phyloP scores from a whole-genome alignment of 2,113 vertebrate species.

The Rhinogobius similis region DNA sequence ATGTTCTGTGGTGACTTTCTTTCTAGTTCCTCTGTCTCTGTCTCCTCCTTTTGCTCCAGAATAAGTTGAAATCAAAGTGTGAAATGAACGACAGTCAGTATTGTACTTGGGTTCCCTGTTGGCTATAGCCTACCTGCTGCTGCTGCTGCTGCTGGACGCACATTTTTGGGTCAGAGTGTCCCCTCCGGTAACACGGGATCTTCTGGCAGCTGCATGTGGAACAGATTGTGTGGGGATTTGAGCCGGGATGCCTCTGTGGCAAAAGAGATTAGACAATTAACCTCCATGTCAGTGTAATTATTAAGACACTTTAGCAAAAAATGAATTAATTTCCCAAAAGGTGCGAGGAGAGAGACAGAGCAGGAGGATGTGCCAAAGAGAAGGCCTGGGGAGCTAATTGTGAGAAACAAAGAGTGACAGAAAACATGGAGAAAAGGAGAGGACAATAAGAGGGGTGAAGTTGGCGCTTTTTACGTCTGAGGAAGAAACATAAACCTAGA shows the following conservation, averaged over 20 bases:
- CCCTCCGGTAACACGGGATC: slow-evolving; percentile 57
- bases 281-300: slow-evolving; percentile 66
- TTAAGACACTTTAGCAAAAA: slow-evolving; percentile 64
- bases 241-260: slow-evolving; percentile 47
- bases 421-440: slow-evolving; percentile 17
- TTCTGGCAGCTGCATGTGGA: slow-evolving; percentile 63
- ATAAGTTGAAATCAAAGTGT: slow-evolving; percentile 59
- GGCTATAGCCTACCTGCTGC: slow-evolving; percentile 19
- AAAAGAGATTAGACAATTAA: slow-evolving; percentile 68
- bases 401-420: slow-evolving; percentile 34
- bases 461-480: not conserved
- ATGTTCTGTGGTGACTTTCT: slow-evolving; percentile 55
- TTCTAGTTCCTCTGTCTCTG: slow-evolving; percentile 42
- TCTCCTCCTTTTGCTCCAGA: slow-evolving; percentile 35
- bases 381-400: slow-evolving; percentile 33
- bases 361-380: slow-evolving; percentile 39
- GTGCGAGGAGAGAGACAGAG: slow-evolving; percentile 22
- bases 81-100: slow-evolving; percentile 51
- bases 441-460: slow-evolving; percentile 7
- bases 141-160: slow-evolving; percentile 37
- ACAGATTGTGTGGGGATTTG: slow-evolving; percentile 67
- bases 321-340: slow-evolving; percentile 67
- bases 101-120: slow-evolving; percentile 47
- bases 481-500: not conserved
- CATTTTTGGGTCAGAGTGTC: slow-evolving; percentile 54